phyloP scores from a whole-genome alignment of 2,113 vertebrate genomes.

The Sylvilagus bachmani region DNA sequence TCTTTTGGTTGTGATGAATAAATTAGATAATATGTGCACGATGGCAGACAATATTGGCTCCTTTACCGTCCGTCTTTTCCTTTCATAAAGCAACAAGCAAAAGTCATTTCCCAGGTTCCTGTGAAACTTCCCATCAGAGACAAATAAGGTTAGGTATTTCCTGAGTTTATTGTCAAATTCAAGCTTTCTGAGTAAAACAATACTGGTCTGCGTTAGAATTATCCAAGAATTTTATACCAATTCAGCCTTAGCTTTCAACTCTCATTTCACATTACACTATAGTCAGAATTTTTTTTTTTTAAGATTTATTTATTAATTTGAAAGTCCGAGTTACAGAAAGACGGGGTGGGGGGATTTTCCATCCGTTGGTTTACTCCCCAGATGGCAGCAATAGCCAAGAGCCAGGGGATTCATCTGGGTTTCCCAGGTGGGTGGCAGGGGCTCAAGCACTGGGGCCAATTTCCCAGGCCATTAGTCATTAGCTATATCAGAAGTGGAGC shows the following conservation, averaged over 20 bases:
- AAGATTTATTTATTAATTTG: too few relatives aligned
- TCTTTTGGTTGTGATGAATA: background rate
- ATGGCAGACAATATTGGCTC: background rate
- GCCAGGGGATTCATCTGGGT: too few relatives aligned
- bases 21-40: background rate
- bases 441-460: too few relatives aligned
- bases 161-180: background rate
- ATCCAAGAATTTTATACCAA: background rate
- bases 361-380: too few relatives aligned
- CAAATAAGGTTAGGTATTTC: background rate
- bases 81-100: background rate
- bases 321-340: too few relatives aligned
- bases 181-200: background rate
- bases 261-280: background rate
- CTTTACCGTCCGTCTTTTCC: background rate
- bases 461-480: too few relatives aligned
- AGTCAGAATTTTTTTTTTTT: background rate
- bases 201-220: background rate
- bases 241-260: too few relatives aligned
- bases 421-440: too few relatives aligned
- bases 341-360: too few relatives aligned
- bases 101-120: background rate
- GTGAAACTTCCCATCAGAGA: background rate
- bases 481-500: too few relatives aligned
- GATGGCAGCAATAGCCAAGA: too few relatives aligned